Evolutionary conservation across 2,797 vertebrate genomes (phyloP).

Genomic region (Rhynchonycteris naso): DNA sequence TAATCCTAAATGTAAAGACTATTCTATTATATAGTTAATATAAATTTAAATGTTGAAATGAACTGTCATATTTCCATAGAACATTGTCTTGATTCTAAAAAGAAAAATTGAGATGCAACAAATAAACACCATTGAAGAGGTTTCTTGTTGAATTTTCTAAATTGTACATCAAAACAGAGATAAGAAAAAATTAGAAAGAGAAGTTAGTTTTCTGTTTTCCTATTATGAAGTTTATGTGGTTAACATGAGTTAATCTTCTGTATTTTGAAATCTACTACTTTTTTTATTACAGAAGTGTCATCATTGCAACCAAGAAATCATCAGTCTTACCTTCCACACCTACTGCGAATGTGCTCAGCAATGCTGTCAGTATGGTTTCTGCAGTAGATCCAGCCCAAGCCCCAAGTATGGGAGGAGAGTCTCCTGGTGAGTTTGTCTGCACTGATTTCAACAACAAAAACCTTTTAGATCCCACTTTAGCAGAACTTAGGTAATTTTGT

Average conservation of each 20-base stretch:
- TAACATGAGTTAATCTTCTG: not conserved
- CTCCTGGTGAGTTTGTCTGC: conserved; percentile 88
- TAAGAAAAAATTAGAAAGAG: not conserved
- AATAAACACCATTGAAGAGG: not conserved
- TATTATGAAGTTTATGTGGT: conserved; percentile 50
- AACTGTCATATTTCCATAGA: not conserved
- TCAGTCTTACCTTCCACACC: conserved; percentile 83
- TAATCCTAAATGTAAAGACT: conserved; percentile 20
- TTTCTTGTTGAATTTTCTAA: conserved; percentile 53
- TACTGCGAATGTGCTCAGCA: conserved; percentile 81
- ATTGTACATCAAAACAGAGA: conserved; percentile 18
- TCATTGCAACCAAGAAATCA: conserved; percentile 93
- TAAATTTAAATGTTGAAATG: conserved; percentile 29
- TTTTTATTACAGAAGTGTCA: conserved; percentile 91
- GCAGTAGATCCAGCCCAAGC: conserved; percentile 88
- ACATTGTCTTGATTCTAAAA: conserved; percentile 23
- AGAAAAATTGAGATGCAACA: not conserved
- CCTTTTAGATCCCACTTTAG: not conserved
- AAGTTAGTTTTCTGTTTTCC: conserved; percentile 15
- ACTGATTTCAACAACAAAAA: not conserved
- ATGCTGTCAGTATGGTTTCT: conserved; percentile 94
- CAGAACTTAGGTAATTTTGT: not conserved
- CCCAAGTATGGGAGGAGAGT: conserved; percentile 83
- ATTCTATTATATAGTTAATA: not conserved
- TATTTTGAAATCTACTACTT: conserved; percentile 32